A percentile compares a stretch with the other conserved stretches of the same genome.
These are phyloP conservation scores for Grammomys surdaster DNA, from an alignment of 2,113 vertebrate genomes.

Conservation along the genomic window DNA sequence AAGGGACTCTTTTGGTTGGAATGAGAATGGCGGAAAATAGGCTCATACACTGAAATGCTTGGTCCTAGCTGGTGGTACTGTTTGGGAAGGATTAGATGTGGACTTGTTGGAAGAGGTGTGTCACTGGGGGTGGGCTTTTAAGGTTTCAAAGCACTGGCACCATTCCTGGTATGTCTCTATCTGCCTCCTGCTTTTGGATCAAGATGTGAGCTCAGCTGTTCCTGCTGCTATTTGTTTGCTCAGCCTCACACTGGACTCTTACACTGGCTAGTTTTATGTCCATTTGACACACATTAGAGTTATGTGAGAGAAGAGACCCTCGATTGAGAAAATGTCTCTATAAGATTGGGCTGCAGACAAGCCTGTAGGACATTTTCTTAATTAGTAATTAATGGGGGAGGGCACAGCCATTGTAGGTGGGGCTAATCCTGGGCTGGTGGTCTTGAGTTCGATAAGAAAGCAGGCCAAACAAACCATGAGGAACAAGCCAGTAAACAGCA, in stretches of 20 bases:
- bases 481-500: neutral
- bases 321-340: neutral
- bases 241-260: neutral
- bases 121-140: neutral
- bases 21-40: neutral
- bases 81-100: neutral
- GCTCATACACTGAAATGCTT: neutral
- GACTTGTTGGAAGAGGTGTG: neutral
- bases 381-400: neutral
- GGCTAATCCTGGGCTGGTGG: neutral
- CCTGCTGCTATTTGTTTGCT: neutral
- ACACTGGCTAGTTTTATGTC: neutral
- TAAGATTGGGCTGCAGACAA: neutral
- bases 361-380: neutral
- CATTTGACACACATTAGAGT: neutral
- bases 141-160: neutral
- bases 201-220: neutral
- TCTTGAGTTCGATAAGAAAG: neutral
- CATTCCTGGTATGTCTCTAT: neutral
- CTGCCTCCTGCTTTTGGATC: neutral
- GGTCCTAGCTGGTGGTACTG: neutral
- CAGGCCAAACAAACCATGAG: neutral
- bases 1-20: neutral
- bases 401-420: neutral
- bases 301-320: neutral